A percentile compares a stretch with the other conserved stretches of the same genome.
phyloP scores from a whole-genome alignment of 2,797 vertebrate genomes.

The Falco columbarius region DNA sequence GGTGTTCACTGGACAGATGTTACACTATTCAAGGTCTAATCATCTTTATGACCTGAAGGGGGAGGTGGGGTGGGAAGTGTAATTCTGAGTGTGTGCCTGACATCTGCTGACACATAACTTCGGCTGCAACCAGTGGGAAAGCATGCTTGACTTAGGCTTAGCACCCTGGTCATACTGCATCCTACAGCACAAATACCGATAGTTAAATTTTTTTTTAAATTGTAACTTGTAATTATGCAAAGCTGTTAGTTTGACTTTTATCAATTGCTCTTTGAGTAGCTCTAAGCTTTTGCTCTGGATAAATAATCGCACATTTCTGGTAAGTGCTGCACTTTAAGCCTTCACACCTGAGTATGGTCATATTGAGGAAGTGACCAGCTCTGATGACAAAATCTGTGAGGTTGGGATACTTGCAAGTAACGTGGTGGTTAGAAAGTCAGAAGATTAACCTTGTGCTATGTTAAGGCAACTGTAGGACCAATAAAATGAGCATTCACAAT shows the following conservation, averaged over 20 bases:
- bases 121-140: not conserved
- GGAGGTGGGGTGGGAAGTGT: not conserved
- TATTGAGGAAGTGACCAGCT: not conserved
- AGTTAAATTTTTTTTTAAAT: not conserved
- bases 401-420: not conserved
- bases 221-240: not conserved
- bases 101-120: not conserved
- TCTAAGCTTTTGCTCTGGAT: not conserved
- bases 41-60: not conserved
- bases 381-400: not conserved
- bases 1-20: not conserved
- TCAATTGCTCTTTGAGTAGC: not conserved
- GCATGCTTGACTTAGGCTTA: not conserved
- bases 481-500: not conserved
- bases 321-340: not conserved
- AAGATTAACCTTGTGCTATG: not conserved
- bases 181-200: not conserved
- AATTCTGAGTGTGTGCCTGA: not conserved
- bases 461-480: not conserved
- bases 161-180: not conserved
- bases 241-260: not conserved
- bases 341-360: not conserved
- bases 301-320: not conserved
- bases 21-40: not conserved
- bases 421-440: not conserved